Conservation (phyloP, 1,140 invertebrate genomes). For the Drosophila seguyi region DNA sequence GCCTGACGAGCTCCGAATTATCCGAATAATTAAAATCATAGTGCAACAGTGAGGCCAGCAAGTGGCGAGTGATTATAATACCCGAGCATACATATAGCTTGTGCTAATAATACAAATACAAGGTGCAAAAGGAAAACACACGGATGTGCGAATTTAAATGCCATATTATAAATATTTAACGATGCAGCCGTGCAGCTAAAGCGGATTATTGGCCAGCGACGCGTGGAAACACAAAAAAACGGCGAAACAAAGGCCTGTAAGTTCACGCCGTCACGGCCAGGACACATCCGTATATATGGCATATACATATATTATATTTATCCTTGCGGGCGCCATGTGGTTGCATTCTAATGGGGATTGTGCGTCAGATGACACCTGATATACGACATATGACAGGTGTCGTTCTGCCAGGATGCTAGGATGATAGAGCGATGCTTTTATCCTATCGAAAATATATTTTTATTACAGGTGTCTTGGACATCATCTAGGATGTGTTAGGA, state of each 20-base stretch:
- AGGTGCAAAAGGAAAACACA: conserved; percentile 22
- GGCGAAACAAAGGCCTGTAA: conserved; percentile 69
- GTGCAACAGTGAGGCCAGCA: conserved; percentile 36
- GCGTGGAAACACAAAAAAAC: conserved; percentile 51
- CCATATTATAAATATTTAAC: conserved; percentile 56
- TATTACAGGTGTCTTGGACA: conserved; percentile 11
- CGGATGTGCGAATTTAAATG: conserved; percentile 51
- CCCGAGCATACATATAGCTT: conserved; percentile 11
- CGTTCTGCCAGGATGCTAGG: conserved; percentile 8
- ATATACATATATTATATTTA: conserved; percentile 15
- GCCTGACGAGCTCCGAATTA: neutral
- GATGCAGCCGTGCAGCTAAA: conserved; percentile 61
- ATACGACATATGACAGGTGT: conserved; percentile 42
- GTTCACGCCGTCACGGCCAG: conserved; percentile 56
- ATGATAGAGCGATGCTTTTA: conserved; percentile 5
- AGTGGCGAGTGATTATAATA: conserved; percentile 39
- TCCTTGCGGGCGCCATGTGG: conserved; percentile 58
- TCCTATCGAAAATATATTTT: conserved; percentile 9
- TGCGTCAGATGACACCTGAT: conserved; percentile 41
- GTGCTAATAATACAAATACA: conserved; percentile 34
- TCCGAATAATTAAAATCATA: conserved; percentile 26
- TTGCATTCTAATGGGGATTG: conserved; percentile 57
- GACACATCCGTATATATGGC: conserved; percentile 3
- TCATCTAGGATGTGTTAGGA: neutral
- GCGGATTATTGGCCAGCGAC: conserved; percentile 70